Percentiles rank a stretch among this genome's conserved stretches.
phyloP scores from a whole-genome alignment of 2,888 invertebrate species.

The Thera obeliscata region DNA sequence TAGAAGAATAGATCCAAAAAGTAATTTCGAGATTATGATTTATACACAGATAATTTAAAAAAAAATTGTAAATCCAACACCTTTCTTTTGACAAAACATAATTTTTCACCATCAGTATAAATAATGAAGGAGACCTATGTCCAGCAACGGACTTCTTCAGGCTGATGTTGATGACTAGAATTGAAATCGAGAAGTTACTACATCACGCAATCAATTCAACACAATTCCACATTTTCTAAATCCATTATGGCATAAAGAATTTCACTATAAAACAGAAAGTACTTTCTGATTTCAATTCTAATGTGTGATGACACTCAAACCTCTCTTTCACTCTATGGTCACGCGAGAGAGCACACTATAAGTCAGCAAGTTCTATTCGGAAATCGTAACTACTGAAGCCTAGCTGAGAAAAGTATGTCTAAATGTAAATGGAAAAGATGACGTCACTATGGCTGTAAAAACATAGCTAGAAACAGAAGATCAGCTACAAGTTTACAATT shows the following conservation, averaged over 20 bases:
- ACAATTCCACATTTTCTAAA: slow-evolving; percentile 3
- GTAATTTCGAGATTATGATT: slow-evolving; percentile 12
- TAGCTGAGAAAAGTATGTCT: not conserved
- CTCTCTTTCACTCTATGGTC: slow-evolving; percentile 7
- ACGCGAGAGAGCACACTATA: slow-evolving; percentile 15
- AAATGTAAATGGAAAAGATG: not conserved
- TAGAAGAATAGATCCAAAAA: slow-evolving; percentile 8
- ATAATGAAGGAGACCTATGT: not conserved
- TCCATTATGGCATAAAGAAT: slow-evolving; percentile 7
- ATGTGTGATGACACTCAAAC: slow-evolving; percentile 5
- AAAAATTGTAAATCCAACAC: slow-evolving; percentile 6
- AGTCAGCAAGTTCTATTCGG: slow-evolving; percentile 4
- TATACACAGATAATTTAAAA: slow-evolving; percentile 7
- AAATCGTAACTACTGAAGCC: slow-evolving; percentile 23
- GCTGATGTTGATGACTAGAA: not conserved
- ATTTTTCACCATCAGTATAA: not conserved
- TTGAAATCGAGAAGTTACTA: not conserved
- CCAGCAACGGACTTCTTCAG: not conserved
- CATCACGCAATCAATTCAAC: slow-evolving; percentile 1
- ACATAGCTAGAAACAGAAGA: not conserved
- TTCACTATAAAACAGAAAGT: slow-evolving; percentile 10
- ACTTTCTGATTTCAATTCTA: not conserved
- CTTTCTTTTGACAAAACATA: not conserved
- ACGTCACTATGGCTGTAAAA: not conserved
- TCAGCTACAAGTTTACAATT: too few species aligned